Evolutionary conservation across 2,797 vertebrate species (phyloP), one percentile per base, ranked within the genome.

Genomic region (Alca torda): DNA sequence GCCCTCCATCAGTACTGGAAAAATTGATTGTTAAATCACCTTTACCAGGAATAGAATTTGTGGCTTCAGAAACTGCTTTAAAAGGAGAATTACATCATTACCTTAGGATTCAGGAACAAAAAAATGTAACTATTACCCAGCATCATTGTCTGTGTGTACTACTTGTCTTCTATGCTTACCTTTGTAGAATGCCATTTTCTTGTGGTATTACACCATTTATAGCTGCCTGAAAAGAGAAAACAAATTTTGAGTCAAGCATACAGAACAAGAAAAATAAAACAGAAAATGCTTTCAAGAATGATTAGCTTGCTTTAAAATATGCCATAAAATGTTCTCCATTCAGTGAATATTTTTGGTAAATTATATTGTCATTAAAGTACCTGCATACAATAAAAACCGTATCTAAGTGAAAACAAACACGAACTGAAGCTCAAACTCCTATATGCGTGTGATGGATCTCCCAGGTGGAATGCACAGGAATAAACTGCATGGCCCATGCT

Each of bases 121-220:
- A 90, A 37, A 56, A 17, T 4, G 3, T 39, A 80, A 83, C 68
- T 81, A 53, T 31, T 73, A 91, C 18, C 45, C 65, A 84, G 76
- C 43, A 91, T 25, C 23, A 64, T 56, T 70, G 57, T 77, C 31
- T 63, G 30, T 17, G 24, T n/a, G 46, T 67, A 68, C 51, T 50
- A 26, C 56, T 82, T 31, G 64, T 11, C 24, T 69, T 74, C 89
- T n/a, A 39, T 76, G 96, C 98, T 98, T 99, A 99, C 99, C 99
- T 99, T 98, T 99, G 99, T 96, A 99, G 98, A 98, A 99, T 99
- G 95, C 99, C 99, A 75, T 99, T 99, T 98, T 99, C 99, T 97
- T 99, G 99, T 96, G 99, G 99, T 98, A 99, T 99, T 96, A 99
- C 99, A 96, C 99, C 99, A 97, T 99, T 99, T 98, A 99, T 99